Base-by-base conservation (phyloP, 2,888 invertebrate species). In the Muschampia plurimacula region DNA sequence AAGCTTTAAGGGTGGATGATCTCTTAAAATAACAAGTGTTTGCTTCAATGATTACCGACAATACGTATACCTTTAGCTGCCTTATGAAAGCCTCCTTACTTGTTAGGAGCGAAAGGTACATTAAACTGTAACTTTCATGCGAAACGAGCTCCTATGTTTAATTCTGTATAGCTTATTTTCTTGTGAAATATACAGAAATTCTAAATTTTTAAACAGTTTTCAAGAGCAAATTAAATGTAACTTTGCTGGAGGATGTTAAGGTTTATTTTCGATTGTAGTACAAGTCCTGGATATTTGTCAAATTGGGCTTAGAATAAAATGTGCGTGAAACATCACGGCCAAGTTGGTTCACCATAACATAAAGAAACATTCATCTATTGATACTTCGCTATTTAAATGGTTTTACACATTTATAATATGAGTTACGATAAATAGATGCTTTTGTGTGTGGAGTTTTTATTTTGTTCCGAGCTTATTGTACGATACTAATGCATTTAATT, bases 1-100 rank as follows among this genome's bases (percentile, higher is more conserved):
- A 88, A 88, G 86, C 93, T 88, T 91, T 91, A 91, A 90, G 91
- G 93, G 86, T 92, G 92, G 94, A 93, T 94, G 94, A 94, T 94
- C 94, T 92, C 93, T 93, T 93, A 93, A 94, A 94, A 94, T 94
- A 94, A 94, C 94, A 94, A 94, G 94, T 94, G 94, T 94, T 94
- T 94, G 94, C 94, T 94, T 93, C 92, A 93, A 89, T 93, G 94
- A 94, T 94, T 94, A 94, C 88, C 90, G 86, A 94, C 94, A 94
- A 94, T 92, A 86, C 88, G 81, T 83, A 87, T 87, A 92, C 92
- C 91, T 93, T 93, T 93, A 89, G 92, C 92, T 87, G 93, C 92
- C 92, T 83, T 85, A 90, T 91, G 87, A 91, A 92, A 91, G 89
- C 92, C 91, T 92, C 81, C 85, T 85, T 76, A 77, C 75, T 60